Evolutionary conservation across 2,888 invertebrate species (phyloP).

Genomic region (Netelia melanura): DNA sequence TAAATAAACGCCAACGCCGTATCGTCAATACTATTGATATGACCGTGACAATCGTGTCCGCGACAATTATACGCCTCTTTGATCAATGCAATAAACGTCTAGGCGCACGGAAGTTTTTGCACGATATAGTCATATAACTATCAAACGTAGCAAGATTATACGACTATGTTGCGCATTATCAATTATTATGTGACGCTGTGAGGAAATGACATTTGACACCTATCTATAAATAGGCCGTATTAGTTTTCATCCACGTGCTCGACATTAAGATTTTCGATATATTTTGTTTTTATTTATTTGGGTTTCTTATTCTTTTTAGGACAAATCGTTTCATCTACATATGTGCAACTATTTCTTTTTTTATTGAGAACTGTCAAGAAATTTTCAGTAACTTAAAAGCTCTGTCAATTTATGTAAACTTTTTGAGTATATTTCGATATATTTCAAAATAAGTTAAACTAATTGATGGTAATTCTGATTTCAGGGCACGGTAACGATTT

Average conservation of each 20-base stretch:
- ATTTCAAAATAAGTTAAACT: no score
- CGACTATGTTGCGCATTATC: constrained; percentile 1
- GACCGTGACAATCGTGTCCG: constrained; percentile 69
- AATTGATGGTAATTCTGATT: no score
- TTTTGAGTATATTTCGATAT: no score
- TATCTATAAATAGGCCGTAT: neutral
- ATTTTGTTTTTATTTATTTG: no score
- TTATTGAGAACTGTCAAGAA: no score
- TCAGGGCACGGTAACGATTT: no score
- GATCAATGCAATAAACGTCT: constrained; percentile 51
- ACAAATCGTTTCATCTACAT: no score
- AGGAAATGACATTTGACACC: constrained; percentile 3
- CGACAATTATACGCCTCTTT: constrained; percentile 60
- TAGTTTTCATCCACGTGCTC: neutral
- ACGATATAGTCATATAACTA: neutral
- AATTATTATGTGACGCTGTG: no score
- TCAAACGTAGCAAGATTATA: neutral
- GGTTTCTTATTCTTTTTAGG: no score
- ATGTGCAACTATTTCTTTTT: no score
- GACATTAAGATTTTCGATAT: neutral
- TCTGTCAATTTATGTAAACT: no score
- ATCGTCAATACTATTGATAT: constrained; percentile 66
- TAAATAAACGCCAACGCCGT: constrained; percentile 13
- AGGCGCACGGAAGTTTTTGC: constrained; percentile 16
- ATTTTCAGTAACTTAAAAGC: no score